phyloP scores from a whole-genome alignment of 2,797 vertebrate genomes.

The Hozukius guyotensis region DNA sequence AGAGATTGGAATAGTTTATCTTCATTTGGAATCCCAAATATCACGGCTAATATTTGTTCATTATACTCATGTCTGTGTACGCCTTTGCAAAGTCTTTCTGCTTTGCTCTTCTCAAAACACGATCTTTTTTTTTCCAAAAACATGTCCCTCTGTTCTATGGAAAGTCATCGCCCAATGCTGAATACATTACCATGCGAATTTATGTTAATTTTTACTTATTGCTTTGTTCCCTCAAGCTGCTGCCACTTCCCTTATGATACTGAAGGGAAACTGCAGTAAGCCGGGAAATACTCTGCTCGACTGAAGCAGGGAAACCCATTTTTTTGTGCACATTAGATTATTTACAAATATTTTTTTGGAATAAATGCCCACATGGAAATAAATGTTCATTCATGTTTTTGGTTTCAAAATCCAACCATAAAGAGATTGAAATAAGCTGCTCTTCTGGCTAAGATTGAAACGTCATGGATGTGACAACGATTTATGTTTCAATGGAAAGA shows the following conservation, averaged over 20 bases:
- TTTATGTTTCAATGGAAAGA: neutral
- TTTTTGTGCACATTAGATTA: neutral
- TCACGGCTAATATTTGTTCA: slow-evolving; percentile 70
- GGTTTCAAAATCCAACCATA: neutral
- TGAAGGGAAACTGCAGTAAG: slow-evolving; percentile 46
- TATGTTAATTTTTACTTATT: slow-evolving; percentile 76
- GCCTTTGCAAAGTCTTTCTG: slow-evolving; percentile 44
- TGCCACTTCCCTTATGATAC: slow-evolving; percentile 59
- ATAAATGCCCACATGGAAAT: neutral
- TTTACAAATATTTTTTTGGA: neutral
- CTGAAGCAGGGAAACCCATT: neutral
- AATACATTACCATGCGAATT: slow-evolving; percentile 80
- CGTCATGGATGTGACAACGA: neutral
- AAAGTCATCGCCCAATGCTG: slow-evolving; percentile 62
- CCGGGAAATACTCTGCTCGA: slow-evolving; percentile 7
- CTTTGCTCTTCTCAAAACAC: slow-evolving; percentile 55
- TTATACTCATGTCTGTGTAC: slow-evolving; percentile 50
- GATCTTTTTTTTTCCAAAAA: slow-evolving; percentile 41
- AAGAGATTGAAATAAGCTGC: neutral
- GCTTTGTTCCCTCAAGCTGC: slow-evolving; percentile 70
- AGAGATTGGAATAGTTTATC: slow-evolving; percentile 63
- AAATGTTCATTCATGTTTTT: neutral
- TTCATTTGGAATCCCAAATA: slow-evolving; percentile 63
- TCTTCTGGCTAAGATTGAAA: neutral
- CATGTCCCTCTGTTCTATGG: slow-evolving; percentile 53